Evolutionary conservation across 2,113 vertebrate genomes (phyloP).

Genomic region (Rhinichthys klamathensis): DNA sequence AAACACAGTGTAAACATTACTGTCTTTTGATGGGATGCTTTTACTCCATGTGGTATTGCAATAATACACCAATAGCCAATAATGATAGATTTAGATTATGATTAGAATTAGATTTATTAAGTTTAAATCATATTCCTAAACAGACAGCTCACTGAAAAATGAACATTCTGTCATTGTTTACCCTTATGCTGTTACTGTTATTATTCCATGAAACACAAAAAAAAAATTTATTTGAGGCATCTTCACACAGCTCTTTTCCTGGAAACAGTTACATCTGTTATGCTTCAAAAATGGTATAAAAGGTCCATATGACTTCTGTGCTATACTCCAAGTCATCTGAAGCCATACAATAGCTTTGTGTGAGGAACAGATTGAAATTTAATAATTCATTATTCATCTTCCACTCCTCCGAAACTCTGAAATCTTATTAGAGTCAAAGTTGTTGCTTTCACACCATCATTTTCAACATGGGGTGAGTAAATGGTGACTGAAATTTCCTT

Average conservation of each 20-base stretch:
- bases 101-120: background rate
- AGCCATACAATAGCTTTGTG: conserved; percentile 7
- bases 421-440: conserved; percentile 11
- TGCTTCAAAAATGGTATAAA: background rate
- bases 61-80: background rate
- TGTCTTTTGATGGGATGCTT: background rate
- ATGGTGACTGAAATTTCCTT: conserved; percentile 44
- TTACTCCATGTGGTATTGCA: background rate
- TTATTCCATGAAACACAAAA: background rate
- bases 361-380: conserved; percentile 25
- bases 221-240: background rate
- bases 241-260: background rate
- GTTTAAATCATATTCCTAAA: background rate
- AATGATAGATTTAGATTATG: background rate
- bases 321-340: background rate
- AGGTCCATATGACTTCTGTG: background rate
- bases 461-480: conserved; percentile 10
- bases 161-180: background rate
- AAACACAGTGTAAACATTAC: conserved; percentile 15
- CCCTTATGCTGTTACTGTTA: background rate
- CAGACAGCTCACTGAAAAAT: background rate
- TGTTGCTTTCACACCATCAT: background rate
- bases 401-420: background rate
- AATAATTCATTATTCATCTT: conserved; percentile 21
- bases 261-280: background rate